These are phyloP conservation scores for Melieria picta DNA, from an alignment of 2,888 invertebrate species.

Conservation along the genomic window DNA sequence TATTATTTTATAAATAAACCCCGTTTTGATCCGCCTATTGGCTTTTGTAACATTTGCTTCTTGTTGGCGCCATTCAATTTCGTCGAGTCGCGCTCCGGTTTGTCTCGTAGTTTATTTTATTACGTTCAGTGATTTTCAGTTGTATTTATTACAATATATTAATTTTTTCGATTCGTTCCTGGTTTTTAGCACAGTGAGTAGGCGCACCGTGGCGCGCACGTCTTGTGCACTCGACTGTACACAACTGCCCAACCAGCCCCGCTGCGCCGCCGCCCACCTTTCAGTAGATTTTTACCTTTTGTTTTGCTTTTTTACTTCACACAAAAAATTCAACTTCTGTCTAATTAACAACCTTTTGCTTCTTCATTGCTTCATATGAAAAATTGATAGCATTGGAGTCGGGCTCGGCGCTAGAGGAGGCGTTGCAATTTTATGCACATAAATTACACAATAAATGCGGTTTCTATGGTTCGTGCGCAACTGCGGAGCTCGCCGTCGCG, in stretches of 20 bases:
- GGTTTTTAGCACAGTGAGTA: background rate
- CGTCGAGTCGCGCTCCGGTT: too few species aligned
- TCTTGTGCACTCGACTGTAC: background rate
- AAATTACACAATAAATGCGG: constrained; percentile 8
- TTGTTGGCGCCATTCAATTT: too few species aligned
- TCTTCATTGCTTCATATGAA: too few species aligned
- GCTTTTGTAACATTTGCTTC: too few species aligned
- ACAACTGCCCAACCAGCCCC: background rate
- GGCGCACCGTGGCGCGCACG: background rate
- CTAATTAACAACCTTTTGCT: constrained; percentile 6
- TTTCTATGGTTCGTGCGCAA: background rate
- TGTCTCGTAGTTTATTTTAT: too few species aligned
- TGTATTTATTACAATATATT: too few species aligned
- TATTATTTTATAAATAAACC: too few species aligned
- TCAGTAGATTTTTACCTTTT: background rate
- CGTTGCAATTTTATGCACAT: constrained; percentile 7
- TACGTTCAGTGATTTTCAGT: too few species aligned
- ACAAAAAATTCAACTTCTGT: background rate
- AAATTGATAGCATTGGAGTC: background rate
- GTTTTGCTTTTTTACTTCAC: too few species aligned
- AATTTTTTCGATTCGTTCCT: too few species aligned
- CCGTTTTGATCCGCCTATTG: too few species aligned
- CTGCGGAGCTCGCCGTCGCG: background rate
- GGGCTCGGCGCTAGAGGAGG: background rate
- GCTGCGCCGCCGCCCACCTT: background rate